phyloP scores from a whole-genome alignment of 2,888 invertebrate species.

The Catotricha subobsoleta region DNA sequence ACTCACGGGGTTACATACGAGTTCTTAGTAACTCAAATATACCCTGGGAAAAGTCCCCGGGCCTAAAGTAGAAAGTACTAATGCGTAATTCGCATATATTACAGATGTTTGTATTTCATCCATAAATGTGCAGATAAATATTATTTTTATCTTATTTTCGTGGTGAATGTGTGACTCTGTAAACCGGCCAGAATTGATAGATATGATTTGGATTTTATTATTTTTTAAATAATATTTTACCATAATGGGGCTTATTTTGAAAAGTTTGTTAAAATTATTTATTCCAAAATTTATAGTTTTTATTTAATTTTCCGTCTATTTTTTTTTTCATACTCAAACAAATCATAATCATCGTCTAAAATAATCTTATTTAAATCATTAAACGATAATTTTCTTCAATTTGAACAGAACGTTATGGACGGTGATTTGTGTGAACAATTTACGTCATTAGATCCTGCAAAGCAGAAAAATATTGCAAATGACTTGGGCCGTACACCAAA shows the following conservation, averaged over 20 bases:
- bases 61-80: slow-evolving; percentile 30
- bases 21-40: slow-evolving; percentile 19
- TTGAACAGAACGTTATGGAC: slow-evolving; percentile 78
- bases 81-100: slow-evolving; percentile 13
- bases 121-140: background rate
- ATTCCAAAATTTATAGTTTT: too few relatives aligned
- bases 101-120: background rate
- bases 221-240: slow-evolving; percentile 8
- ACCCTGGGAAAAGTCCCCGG: slow-evolving; percentile 32
- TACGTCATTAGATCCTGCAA: slow-evolving; percentile 80
- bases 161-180: slow-evolving; percentile 19
- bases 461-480: slow-evolving; percentile 87
- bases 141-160: background rate
- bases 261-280: too few relatives aligned
- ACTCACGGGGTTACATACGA: slow-evolving; percentile 30
- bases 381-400: slow-evolving; percentile 22
- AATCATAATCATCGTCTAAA: too few relatives aligned
- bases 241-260: slow-evolving; percentile 25
- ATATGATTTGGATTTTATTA: slow-evolving; percentile 5
- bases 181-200: slow-evolving; percentile 24
- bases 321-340: too few relatives aligned
- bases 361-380: slow-evolving; percentile 5
- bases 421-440: slow-evolving; percentile 99
- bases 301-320: too few relatives aligned
- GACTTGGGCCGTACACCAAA: slow-evolving; percentile 90